phyloP scores from a whole-genome alignment of 2,113 vertebrate genomes.

The Leucopternis melanops region DNA sequence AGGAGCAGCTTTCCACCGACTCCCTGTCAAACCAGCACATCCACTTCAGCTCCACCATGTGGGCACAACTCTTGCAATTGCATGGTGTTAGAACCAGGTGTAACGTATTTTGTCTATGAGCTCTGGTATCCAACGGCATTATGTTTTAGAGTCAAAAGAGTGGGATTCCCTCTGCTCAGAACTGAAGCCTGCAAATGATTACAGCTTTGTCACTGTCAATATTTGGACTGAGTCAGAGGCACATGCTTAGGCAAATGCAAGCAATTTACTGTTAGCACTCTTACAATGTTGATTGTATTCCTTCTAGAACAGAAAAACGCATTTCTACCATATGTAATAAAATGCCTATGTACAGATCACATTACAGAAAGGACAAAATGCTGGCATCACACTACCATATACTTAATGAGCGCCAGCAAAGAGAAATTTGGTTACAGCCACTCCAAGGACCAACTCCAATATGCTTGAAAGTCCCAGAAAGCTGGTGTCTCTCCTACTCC shows the following conservation, averaged over 20 bases:
- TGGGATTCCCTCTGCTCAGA: not conserved
- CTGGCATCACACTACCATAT: not conserved
- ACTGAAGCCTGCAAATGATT: not conserved
- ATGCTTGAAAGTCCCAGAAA: not conserved
- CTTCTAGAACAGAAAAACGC: not conserved
- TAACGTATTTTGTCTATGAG: not conserved
- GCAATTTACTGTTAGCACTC: not conserved
- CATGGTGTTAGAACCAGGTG: rapidly evolving
- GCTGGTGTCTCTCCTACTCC: not conserved
- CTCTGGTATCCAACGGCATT: not conserved
- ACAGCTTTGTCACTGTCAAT: not conserved
- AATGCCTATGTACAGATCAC: not conserved
- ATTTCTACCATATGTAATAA: not conserved
- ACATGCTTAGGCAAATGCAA: not conserved
- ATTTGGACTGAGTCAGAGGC: not conserved
- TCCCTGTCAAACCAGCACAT: not conserved
- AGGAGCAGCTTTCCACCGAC: not conserved
- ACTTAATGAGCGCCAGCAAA: not conserved
- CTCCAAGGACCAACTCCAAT: not conserved
- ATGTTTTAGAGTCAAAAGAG: not conserved
- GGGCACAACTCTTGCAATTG: not conserved
- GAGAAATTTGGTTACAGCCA: not conserved
- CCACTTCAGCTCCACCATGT: not conserved
- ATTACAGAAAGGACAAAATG: not conserved
- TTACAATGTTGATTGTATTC: not conserved